Evolutionary conservation across 2,113 vertebrate genomes (phyloP).

Genomic region (Butastur rufipennis): DNA sequence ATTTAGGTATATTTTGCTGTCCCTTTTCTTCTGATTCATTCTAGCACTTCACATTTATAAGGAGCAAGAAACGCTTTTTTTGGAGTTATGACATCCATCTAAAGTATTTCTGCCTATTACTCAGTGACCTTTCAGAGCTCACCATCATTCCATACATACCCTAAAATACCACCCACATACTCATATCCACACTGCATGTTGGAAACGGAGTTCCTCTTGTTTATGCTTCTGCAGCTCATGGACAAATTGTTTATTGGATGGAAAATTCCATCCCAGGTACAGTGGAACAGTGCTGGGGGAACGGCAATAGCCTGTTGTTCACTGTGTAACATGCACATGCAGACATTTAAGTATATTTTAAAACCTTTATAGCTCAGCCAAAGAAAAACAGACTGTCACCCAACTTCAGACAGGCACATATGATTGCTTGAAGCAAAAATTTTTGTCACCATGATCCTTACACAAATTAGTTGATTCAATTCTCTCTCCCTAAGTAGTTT

Average conservation of each 20-base stretch:
- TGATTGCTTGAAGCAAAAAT: not conserved
- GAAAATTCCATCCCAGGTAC: not conserved
- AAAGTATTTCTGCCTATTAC: not conserved
- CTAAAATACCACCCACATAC: not conserved
- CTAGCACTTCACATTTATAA: not conserved
- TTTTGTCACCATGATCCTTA: not conserved
- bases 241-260: not conserved
- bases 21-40: not conserved
- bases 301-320: not conserved
- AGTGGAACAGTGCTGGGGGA: not conserved
- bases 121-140: not conserved
- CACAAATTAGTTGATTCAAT: not conserved
- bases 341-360: not conserved
- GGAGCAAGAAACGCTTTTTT: not conserved
- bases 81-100: not conserved
- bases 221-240: not conserved
- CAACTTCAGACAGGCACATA: accelerated
- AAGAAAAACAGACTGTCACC: not conserved
- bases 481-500: not conserved
- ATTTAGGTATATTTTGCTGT: not conserved
- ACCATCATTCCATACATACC: not conserved
- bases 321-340: not conserved
- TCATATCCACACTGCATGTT: not conserved
- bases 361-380: not conserved
- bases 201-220: not conserved